Base-by-base conservation (phyloP, 2,888 invertebrate genomes). In the Lasioglossum villosulum region DNA sequence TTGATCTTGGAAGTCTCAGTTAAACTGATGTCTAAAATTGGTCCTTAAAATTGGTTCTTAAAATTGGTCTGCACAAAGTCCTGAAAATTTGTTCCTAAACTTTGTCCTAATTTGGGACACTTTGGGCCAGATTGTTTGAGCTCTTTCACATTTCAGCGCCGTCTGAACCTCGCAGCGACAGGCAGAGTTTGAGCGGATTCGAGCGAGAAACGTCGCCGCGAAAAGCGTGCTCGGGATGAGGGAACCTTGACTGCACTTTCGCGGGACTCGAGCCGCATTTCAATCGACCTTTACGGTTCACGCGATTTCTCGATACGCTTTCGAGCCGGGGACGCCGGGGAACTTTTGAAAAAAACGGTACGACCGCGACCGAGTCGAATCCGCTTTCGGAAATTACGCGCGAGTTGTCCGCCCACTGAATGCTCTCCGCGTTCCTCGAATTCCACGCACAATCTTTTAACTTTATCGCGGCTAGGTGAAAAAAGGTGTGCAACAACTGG, bases 241-340 rank as follows among this genome's bases (percentile, higher is more conserved):
- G 77, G 89, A 89, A 90, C 90, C 89, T 91, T 91, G 89, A 82
- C 88, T 88, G 88, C 91, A 86, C 94, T 94, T 94, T 94, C 94
- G 93, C 93, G 91, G 92, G 90, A 92, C 92, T 92, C 90, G 92
- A 84, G 88, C 85, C 90, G 93, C 94, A 94, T 94, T 92, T 90
- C 92, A 93, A 93, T 94, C 91, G 92, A 88, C 87, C 86, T 88
- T 86, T 83, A 74, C 75, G 68, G 68, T 79, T 76, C 81, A 34
- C 77, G 71, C 86, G 77, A 86, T 82, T 80, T 86, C 86, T 66
- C 82, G 80, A 86, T 86, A 86, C 68, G 77, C 89, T 90, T 88
- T 89, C 81, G 37, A 87, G 39, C n/a, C 39, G n/a, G 68, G 37
- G 48, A 37, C 34, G 37, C 4, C 63, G 63, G 10, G 34, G 72